These are phyloP conservation scores for Sparus aurata DNA, from an alignment of 2,797 vertebrate genomes.

Conservation along the genomic window DNA sequence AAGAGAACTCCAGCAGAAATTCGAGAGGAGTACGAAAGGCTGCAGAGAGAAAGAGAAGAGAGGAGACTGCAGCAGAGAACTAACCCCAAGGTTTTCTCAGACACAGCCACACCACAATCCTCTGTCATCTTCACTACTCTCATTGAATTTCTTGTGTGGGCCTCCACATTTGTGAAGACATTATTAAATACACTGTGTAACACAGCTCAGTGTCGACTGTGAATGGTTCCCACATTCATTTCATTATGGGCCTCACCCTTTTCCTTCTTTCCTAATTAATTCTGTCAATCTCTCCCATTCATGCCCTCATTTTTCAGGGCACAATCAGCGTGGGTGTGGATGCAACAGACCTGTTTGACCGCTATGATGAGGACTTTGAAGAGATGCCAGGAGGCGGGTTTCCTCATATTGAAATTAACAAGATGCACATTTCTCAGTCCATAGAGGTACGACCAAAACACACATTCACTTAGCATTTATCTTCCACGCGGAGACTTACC, in stretches of 20 bases:
- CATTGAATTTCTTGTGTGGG: neutral
- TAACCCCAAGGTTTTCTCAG: constrained; percentile 93
- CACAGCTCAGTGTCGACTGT: neutral
- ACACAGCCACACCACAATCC: constrained; percentile 1
- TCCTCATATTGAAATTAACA: constrained; percentile 97
- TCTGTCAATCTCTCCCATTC: constrained; percentile 14
- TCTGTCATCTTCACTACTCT: constrained; percentile 11
- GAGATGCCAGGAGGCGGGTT: constrained; percentile 92
- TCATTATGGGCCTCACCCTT: neutral
- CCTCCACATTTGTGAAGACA: neutral
- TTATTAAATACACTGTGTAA: constrained; percentile 2
- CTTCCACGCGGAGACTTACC: neutral
- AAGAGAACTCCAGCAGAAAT: constrained; percentile 96
- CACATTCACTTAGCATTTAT: neutral
- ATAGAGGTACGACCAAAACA: constrained; percentile 89
- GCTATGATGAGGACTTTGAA: constrained; percentile 98
- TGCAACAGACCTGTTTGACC: constrained; percentile 97
- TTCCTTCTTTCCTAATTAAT: constrained; percentile 23
- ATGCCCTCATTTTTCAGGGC: constrained; percentile 85
- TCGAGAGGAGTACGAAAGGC: constrained; percentile 95
- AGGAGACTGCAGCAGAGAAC: constrained; percentile 96
- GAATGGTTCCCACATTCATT: constrained; percentile 15
- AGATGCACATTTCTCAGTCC: constrained; percentile 99
- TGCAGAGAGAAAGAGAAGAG: constrained; percentile 96
- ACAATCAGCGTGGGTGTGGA: constrained; percentile 98